Evolutionary conservation across 2,113 vertebrate species (phyloP).

Genomic region (Onychostoma macrolepis): DNA sequence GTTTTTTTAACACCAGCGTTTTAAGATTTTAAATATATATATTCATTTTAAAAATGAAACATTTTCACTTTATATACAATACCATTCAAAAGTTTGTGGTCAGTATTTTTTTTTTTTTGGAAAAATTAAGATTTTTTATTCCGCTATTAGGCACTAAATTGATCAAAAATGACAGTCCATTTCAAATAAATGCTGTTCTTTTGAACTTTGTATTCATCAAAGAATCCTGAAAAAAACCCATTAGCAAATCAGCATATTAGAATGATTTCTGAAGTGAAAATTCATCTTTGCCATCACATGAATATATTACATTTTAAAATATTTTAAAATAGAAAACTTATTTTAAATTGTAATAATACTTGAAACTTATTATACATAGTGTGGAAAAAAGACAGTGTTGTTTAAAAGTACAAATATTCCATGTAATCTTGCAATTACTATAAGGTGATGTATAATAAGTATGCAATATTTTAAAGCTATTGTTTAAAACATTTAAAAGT

Average conservation of each 20-base stretch:
- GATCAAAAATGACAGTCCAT: too few relatives aligned
- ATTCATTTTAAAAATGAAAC: too few relatives aligned
- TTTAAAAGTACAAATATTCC: neutral
- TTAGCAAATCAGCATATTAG: too few relatives aligned
- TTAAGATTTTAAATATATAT: too few relatives aligned
- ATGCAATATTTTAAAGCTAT: neutral
- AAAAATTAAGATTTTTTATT: too few relatives aligned
- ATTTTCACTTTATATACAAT: too few relatives aligned
- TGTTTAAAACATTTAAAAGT: neutral
- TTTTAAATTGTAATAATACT: neutral
- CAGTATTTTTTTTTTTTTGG: too few relatives aligned
- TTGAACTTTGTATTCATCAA: too few relatives aligned
- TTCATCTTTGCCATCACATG: neutral
- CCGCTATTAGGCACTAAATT: too few relatives aligned
- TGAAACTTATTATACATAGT: neutral
- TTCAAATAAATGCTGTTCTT: too few relatives aligned
- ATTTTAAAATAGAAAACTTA: neutral
- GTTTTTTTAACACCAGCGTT: neutral
- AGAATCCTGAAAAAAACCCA: too few relatives aligned
- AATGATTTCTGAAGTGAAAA: slow-evolving; percentile 3
- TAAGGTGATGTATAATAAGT: neutral
- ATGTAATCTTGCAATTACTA: neutral
- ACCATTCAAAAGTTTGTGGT: too few relatives aligned
- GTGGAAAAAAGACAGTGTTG: neutral
- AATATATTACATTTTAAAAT: neutral